Conservation (phyloP, 2,888 invertebrate species). For the Epirrhoe tristata region DNA sequence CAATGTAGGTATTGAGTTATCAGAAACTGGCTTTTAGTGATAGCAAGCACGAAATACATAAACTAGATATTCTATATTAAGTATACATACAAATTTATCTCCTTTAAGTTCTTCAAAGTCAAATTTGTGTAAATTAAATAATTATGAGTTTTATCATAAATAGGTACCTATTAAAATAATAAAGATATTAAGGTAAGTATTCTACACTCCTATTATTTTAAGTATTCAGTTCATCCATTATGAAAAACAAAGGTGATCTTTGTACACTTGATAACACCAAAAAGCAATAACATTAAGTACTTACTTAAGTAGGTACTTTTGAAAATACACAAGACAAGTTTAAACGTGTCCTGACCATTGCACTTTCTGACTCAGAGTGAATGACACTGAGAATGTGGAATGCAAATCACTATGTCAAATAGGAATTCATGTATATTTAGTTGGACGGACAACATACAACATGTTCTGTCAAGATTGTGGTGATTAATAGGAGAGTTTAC, state of each 20-base stretch:
- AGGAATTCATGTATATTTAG: constrained; percentile 21
- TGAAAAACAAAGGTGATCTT: constrained; percentile 5
- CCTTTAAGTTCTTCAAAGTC: neutral
- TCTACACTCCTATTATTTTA: neutral
- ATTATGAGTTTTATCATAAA: constrained; percentile 3
- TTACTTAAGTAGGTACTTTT: constrained; percentile 15
- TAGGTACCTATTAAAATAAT: neutral
- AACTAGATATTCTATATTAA: neutral
- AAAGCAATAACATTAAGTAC: constrained; percentile 12
- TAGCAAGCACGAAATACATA: neutral
- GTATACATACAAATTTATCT: neutral
- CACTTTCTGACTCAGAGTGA: constrained; percentile 41
- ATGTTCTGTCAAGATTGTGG: constrained; percentile 15
- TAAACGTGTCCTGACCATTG: constrained; percentile 38
- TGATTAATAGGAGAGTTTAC: constrained; percentile 8
- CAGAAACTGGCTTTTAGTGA: neutral
- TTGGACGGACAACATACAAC: neutral
- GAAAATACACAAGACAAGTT: constrained; percentile 38
- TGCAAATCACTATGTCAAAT: constrained; percentile 35
- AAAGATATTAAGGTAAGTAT: neutral
- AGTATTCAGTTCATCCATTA: neutral
- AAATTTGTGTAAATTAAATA: neutral
- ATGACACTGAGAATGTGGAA: constrained; percentile 36
- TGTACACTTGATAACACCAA: constrained; percentile 12
- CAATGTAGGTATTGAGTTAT: neutral